Evolutionary conservation across 2,797 vertebrate genomes (phyloP).

Genomic region (Spheniscus humboldti): DNA sequence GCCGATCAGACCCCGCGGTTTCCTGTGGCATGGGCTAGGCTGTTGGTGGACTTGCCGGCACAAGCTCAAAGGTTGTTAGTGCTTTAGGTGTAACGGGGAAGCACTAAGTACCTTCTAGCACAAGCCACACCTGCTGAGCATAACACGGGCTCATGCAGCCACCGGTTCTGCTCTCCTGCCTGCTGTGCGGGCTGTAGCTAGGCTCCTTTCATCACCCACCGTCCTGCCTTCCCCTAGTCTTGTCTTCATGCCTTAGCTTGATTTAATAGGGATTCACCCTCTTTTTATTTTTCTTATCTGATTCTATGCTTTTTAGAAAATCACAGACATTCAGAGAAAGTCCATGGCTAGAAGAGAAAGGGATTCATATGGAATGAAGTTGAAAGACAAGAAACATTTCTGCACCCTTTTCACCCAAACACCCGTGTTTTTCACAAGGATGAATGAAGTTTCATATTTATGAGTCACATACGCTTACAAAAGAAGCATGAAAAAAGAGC

Average conservation of each 20-base stretch:
- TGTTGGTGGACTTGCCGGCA: not conserved
- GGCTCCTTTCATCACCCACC: not conserved
- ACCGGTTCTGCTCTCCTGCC: not conserved
- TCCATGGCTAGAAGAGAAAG: not conserved
- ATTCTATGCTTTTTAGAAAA: not conserved
- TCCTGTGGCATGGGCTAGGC: not conserved
- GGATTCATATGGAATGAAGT: not conserved
- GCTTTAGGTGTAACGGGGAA: not conserved
- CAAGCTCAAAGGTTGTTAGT: no score
- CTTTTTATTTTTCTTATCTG: not conserved
- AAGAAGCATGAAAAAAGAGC: not conserved
- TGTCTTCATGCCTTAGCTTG: not conserved
- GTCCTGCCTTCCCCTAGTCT: not conserved
- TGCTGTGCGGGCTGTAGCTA: not conserved
- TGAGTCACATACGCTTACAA: not conserved
- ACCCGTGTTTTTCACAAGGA: not conserved
- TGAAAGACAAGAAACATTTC: not conserved
- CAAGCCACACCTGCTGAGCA: not conserved
- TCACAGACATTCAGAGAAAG: not conserved
- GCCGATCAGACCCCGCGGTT: fast-evolving
- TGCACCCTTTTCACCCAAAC: not conserved
- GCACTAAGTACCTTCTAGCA: not conserved
- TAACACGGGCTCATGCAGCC: not conserved
- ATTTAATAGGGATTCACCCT: not conserved
- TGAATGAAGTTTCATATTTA: not conserved